Base-by-base conservation (phyloP, 2,797 vertebrate genomes). In the Harpagifer antarcticus region DNA sequence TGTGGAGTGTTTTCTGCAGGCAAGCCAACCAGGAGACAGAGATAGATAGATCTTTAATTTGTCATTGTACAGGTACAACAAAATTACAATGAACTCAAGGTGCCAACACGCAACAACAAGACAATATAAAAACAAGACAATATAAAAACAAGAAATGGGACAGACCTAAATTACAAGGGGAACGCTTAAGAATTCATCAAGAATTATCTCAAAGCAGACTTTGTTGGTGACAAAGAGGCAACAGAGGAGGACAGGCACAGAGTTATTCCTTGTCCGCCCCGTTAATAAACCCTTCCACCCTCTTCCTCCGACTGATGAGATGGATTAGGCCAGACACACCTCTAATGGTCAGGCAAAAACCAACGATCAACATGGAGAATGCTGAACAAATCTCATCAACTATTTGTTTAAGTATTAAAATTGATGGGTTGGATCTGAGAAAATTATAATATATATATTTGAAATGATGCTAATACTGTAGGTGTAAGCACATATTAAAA, bases 1-100 rank as follows among this genome's bases (percentile, higher is more conserved):
- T 87, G 72, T 70, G 86, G 76, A 89, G 89, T 81, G 78, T 82
- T 86, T 86, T 86, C 78, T 88, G 72, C 74, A 74, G 76, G 73
- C 75, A 33, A 79, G 80, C 74, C 77, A 82, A 70, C 59, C 63
- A 78, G 59, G 72, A 83, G 82, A 82, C 52, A 23, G 50, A 83
- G 71, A 67, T 23, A 20, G 20, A 20, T 20, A 23, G 23, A 23
- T 23, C 23, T 23, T 23, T 23, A 23, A 23, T 23, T 23, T 23
- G 23, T 23, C 23, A 23, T 23, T 23, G 23, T 23, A 23, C 2
- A 23, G 23, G 23, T 23, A 2, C 20, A 23, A 23, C 23, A 23
- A 2, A 2, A 23, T 23, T 23, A 23, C 23, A 3, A 23, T 23
- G 2, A 23, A 23, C 23, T 23, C 23, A 23, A 23, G 23, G 23